Percentiles rank a stretch among this genome's conserved stretches.
phyloP scores from a whole-genome alignment of 2,113 vertebrate genomes.

The Saguinus imperator region DNA sequence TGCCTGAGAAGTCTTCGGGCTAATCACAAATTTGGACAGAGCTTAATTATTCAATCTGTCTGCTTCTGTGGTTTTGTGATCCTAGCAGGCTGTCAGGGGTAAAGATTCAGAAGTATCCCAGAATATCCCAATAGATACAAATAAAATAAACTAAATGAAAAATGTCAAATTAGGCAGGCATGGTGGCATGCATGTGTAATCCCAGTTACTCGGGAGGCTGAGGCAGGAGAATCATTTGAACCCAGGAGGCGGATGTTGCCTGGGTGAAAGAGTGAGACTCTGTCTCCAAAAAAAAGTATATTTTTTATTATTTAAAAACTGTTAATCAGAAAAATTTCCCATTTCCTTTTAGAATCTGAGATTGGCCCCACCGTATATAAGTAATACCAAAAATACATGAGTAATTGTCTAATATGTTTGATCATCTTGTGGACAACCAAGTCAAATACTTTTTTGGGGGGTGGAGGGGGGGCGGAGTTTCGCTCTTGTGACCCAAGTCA shows the following conservation, averaged over 20 bases:
- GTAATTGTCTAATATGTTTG: neutral
- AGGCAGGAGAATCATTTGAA: too few species aligned
- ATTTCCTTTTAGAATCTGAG: slow-evolving; percentile 8
- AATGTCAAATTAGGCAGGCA: too few species aligned
- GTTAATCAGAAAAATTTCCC: neutral
- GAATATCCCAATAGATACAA: slow-evolving; percentile 12
- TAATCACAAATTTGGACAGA: slow-evolving; percentile 43
- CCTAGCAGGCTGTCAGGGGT: neutral
- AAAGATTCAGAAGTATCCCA: neutral
- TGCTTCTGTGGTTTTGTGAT: neutral
- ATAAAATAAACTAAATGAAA: slow-evolving; percentile 28
- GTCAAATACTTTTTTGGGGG: neutral
- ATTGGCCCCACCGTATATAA: neutral
- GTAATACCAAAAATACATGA: neutral
- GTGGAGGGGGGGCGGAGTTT: too few species aligned
- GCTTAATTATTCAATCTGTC: slow-evolving; percentile 27
- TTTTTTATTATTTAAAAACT: slow-evolving; percentile 19
- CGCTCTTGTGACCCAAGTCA: too few species aligned
- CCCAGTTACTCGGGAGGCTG: too few species aligned
- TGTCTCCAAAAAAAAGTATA: too few species aligned
- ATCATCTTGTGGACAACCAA: neutral
- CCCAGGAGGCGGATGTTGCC: too few species aligned
- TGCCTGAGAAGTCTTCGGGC: slow-evolving; percentile 20
- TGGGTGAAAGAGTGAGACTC: too few species aligned
- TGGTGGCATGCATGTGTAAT: too few species aligned